These are phyloP conservation scores for Onchidella celtica DNA, from an alignment of 2,888 invertebrate genomes.

Conservation along the genomic window DNA sequence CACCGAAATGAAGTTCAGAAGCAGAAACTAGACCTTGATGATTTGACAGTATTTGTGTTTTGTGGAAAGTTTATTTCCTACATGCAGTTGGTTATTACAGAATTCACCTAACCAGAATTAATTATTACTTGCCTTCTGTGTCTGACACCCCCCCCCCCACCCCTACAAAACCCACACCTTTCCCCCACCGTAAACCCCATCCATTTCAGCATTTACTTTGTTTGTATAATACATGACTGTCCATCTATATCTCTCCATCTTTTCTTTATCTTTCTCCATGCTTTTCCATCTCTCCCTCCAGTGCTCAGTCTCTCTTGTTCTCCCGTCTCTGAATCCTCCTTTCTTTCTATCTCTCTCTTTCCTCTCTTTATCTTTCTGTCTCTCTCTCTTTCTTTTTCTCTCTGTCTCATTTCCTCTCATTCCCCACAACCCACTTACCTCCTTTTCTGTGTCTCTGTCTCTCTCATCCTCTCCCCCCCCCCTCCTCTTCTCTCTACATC, in stretches of 20 bases:
- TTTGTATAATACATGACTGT: too few relatives aligned
- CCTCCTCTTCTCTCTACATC: too few relatives aligned
- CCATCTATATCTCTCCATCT: too few relatives aligned
- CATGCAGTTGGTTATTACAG: too few relatives aligned
- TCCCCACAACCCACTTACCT: neutral
- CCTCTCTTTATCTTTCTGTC: neutral
- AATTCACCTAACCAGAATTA: neutral
- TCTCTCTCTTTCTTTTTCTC: neutral
- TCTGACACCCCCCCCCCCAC: slow-evolving; percentile 8
- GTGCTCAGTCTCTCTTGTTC: slow-evolving; percentile 20
- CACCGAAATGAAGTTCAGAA: slow-evolving; percentile 38
- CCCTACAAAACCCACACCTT: too few relatives aligned
- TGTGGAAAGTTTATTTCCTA: too few relatives aligned
- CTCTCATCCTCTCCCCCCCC: neutral
- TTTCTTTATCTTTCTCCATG: neutral
- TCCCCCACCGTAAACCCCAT: neutral
- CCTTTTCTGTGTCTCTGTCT: slow-evolving; percentile 7
- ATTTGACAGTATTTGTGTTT: too few relatives aligned
- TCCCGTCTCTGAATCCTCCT: neutral
- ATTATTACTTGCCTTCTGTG: slow-evolving; percentile 15
- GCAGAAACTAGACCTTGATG: too few relatives aligned
- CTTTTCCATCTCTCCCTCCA: slow-evolving; percentile 21
- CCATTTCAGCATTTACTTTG: neutral
- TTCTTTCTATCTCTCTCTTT: slow-evolving; percentile 4
- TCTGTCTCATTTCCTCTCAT: neutral